Base-by-base conservation (phyloP, 37 sponge, comb jelly and placozoan species). In the Hormiphora californensis region DNA sequence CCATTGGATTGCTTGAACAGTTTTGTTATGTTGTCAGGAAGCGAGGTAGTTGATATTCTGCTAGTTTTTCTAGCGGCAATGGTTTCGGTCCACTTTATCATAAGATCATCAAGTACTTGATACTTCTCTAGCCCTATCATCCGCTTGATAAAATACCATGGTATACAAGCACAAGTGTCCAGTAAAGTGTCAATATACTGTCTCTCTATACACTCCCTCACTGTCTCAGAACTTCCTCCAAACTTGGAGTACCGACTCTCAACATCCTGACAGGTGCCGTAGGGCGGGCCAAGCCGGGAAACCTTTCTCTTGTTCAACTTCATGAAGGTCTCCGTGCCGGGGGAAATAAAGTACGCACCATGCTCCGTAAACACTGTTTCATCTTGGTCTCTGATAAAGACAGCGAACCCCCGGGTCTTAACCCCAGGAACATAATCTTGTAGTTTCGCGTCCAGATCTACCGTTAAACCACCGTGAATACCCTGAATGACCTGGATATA, bases 121-220 rank as follows among this genome's bases (percentile, higher is more conserved):
- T n/a, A n/a, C n/a, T n/a, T n/a, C n/a, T n/a, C n/a, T n/a, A n/a
- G n/a, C n/a, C n/a, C n/a, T n/a, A n/a, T n/a, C n/a, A n/a, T n/a
- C n/a, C n/a, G n/a, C n/a, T n/a, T n/a, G n/a, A n/a, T n/a, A n/a
- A 65, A 28, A 65, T 65, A 65, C 67, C 67, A 65, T 3, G 67
- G 67, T 4, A 65, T 39, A 33, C 67, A 65, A 3, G 3, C 9
- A 32, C 37, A 65, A 19, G 32, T 19, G 31, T 30, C 17, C 8
- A 65, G 19, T 32, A 28, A 15, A 11, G 35, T 7, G 9, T 31
- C 4, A 11, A 65, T 17, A 33, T 65, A 28, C 4, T 33, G 36
- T 19, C 9, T 39, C 35, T 65, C 38, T 7, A 33, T 65, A 19
- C 67, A 65, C 37, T 65, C 67, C 17, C 67, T 11, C 19, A 65